Base-by-base conservation (phyloP, 1,140 invertebrate genomes). In the Heliothis virescens region DNA sequence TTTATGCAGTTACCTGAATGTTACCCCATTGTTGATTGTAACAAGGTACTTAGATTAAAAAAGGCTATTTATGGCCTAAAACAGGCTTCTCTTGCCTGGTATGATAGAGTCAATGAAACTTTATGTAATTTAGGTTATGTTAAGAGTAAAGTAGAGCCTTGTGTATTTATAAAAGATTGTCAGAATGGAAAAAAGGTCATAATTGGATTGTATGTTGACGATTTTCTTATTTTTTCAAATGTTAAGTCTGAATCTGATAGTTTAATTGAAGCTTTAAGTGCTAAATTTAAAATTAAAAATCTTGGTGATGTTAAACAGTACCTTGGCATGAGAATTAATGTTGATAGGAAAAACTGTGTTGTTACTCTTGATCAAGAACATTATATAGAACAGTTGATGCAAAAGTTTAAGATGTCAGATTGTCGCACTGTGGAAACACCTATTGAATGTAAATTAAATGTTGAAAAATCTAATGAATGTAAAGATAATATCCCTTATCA, bases 1-100 rank as follows among this genome's bases (percentile, higher is more conserved):
- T 95, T 84, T 80, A 91, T 87, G 91, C 48, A 91, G 48, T 82
- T 90, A 47, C 94, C 94, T 13, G 82, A 90, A 79, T 91, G 92
- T 15, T 94, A 88, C 13, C 41, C 41, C 2, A 21, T 16, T 11
- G 50, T 21, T 63, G 55, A 47, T 34, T 7, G 15, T 34, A 79
- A 87, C 41, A 79, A 75, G 13, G 57, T 79, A 50, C 67, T 57
- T 60, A 85, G 78, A 7, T 52, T 72, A 55, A 53, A 53, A 79
- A 82, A 77, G 65, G 81, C 9, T 53, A 76, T 85, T 82, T 81
- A 83, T 73, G 83, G 83, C 1, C 65, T 81, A 53, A 86, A 86
- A 34, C 85, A 83, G 11, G 67, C 78, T 34, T 83, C 82, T 5
- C 47, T 75, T 7, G 81, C 78, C 3, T 85, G 82, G 81, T 83